Percentiles rank a stretch among this genome's conserved stretches.
Conservation (phyloP, 2,113 vertebrate genomes). For the Passer domesticus region DNA sequence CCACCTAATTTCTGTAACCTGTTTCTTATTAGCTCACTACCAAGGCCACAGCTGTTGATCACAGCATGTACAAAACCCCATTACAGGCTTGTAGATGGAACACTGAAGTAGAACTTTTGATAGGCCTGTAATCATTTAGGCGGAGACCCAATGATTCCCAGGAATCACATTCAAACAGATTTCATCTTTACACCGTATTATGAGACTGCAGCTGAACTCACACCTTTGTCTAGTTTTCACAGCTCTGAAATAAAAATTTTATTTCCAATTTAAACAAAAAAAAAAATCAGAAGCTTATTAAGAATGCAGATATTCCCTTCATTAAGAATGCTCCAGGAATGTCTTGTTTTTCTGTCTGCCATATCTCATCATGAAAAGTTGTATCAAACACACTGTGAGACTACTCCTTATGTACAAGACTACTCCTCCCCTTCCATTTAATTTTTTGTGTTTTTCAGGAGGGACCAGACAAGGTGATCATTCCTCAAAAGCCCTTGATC, state of each 20-base stretch:
- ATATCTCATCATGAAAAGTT: neutral
- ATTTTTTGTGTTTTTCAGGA: neutral
- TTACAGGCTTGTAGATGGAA: neutral
- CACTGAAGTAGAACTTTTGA: neutral
- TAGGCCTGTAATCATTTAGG: neutral
- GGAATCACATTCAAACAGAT: neutral
- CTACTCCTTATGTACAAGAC: neutral
- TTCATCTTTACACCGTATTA: neutral
- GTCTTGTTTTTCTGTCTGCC: neutral
- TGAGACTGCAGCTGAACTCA: neutral
- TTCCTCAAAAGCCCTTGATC: neutral
- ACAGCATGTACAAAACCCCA: neutral
- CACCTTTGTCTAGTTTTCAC: neutral
- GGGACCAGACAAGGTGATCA: neutral
- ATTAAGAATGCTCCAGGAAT: neutral
- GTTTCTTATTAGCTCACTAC: neutral
- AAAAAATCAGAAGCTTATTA: neutral
- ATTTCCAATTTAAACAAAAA: neutral
- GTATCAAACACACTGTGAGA: neutral
- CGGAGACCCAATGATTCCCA: neutral
- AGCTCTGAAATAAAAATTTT: neutral
- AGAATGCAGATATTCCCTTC: neutral
- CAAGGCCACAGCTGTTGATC: neutral
- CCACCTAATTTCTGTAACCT: neutral
- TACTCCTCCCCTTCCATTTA: neutral